Percentiles rank a stretch among this genome's conserved stretches.
phyloP scores from a whole-genome alignment of 2,113 vertebrate species.

The Mola mola region DNA sequence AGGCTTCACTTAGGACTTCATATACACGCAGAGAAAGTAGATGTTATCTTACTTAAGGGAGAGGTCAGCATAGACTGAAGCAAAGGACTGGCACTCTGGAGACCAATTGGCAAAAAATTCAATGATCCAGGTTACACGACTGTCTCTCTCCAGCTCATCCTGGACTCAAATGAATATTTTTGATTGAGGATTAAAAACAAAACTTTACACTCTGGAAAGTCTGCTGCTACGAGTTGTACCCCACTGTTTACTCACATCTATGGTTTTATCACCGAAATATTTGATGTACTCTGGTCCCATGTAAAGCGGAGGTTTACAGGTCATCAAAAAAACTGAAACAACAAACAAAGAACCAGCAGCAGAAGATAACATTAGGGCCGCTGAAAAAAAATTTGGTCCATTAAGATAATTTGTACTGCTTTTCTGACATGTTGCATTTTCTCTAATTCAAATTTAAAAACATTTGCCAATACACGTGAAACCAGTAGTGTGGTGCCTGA shows the following conservation, averaged over 20 bases:
- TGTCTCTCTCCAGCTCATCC: conserved; percentile 93
- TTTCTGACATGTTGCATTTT: too few species aligned
- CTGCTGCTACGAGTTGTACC: too few species aligned
- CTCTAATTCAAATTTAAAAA: too few species aligned
- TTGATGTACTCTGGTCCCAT: conserved; percentile 97
- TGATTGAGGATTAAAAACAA: neutral
- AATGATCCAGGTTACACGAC: conserved; percentile 90
- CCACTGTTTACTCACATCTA: conserved; percentile 84
- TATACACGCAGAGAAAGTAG: neutral
- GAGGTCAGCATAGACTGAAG: conserved; percentile 92
- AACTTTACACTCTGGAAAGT: neutral
- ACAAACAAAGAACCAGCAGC: neutral
- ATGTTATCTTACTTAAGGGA: conserved; percentile 89
- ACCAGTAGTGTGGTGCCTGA: too few species aligned
- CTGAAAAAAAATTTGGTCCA: too few species aligned
- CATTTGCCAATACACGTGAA: too few species aligned
- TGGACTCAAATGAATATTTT: conserved; percentile 54
- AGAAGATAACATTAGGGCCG: neutral
- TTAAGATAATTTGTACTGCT: too few species aligned
- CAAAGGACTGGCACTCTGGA: conserved; percentile 95
- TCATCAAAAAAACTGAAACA: conserved; percentile 91
- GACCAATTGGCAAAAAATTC: conserved; percentile 98
- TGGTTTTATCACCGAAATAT: conserved; percentile 95
- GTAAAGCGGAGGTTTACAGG: conserved; percentile 94
- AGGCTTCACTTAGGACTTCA: accelerated